Base-by-base conservation (phyloP, 2,797 vertebrate genomes). In the Antennarius maculatus region DNA sequence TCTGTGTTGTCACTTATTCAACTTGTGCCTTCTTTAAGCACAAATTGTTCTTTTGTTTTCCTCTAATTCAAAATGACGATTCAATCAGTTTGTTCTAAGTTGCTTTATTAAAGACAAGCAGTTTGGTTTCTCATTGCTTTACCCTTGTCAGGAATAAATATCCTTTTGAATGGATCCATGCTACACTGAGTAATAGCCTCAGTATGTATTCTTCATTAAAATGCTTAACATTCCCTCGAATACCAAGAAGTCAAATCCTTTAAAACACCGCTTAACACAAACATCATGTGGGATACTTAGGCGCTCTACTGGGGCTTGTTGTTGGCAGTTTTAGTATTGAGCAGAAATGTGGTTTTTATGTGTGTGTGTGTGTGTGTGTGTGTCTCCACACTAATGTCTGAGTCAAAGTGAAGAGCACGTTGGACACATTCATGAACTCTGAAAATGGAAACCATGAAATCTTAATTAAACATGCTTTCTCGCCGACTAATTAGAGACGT, bases 201-300 rank as follows among this genome's bases (percentile, higher is more conserved):
- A 88, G 81, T 86, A 83, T 88, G 85, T 62, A 79, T 82, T 88
- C 69, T 88, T 91, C 81, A 88, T 88, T 88, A 90, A 87, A 88
- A 85, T 88, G 83, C 79, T 88, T 85, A 81, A 84, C 86, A 79
- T 87, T 89, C 83, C 84, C 85, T 79, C 69, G 13, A 82, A 87
- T 82, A 82, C 81, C 77, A 76, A 88, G 79, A 87, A 86, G 85
- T 86, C 85, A 16, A 76, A 83, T 86, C 68, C 82, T 85, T 81
- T 82, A 83, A 85, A 78, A 85, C 77, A 77, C 75, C 12, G 66
- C 80, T 79, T 87, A 87, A 89, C 78, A 86, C 69, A 86, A 91
- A 90, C 85, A 85, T 89, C 70, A 86, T 90, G 86, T 89, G 66
- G 78, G 70, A 69, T 76, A 80, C 86, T 84, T 63, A 61, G 37